These are phyloP conservation scores for Rhizoglyphus robini DNA, from an alignment of 1,140 invertebrate genomes.

Conservation along the genomic window DNA sequence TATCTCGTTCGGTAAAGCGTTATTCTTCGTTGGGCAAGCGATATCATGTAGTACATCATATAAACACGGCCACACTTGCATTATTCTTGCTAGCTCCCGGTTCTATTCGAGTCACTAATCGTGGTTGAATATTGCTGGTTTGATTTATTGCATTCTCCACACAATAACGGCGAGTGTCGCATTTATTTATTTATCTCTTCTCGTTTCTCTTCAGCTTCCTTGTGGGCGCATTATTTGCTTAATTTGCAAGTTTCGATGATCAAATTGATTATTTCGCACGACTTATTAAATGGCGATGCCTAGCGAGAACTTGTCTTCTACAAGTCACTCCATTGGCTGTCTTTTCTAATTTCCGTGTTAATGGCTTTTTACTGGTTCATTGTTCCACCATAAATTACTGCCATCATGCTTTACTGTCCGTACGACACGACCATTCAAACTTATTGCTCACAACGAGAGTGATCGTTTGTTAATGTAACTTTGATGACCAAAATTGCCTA, in stretches of 20 bases:
- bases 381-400: neutral
- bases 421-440: too few species aligned
- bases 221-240: neutral
- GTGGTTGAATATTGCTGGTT: conserved; percentile 2
- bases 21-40: neutral
- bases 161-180: neutral
- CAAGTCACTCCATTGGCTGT: neutral
- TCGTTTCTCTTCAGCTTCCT: neutral
- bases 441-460: too few species aligned
- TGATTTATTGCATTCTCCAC: conserved; percentile 12
- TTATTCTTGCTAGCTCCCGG: neutral
- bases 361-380: conserved; percentile 4
- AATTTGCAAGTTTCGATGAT: neutral
- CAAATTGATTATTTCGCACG: neutral
- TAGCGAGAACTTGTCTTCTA: neutral
- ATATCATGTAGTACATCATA: conserved; percentile 6
- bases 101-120: conserved; percentile 13
- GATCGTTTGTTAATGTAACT: too few species aligned
- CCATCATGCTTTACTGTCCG: too few species aligned
- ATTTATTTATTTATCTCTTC: neutral
- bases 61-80: neutral
- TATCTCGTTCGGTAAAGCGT: neutral
- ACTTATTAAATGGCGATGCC: neutral
- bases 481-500: too few species aligned
- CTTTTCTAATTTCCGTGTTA: neutral